Conservation (phyloP, 2,888 invertebrate species). For the Nycteola revayana region DNA sequence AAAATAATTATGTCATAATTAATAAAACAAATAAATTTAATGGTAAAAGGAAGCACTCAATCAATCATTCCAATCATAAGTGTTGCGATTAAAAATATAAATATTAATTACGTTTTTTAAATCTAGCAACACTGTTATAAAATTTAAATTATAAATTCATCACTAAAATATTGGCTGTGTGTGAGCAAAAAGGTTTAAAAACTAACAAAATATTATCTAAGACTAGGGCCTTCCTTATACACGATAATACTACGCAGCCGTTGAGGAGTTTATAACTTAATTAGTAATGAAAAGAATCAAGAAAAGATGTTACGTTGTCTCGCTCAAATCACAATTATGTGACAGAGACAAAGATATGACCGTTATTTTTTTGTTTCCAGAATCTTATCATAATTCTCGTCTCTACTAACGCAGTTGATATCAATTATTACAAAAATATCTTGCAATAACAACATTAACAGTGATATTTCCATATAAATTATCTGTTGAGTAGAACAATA, state of each 20-base stretch:
- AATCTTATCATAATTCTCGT: no score
- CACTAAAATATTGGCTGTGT: slow-evolving; percentile 47
- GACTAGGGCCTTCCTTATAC: slow-evolving; percentile 68
- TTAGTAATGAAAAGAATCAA: no score
- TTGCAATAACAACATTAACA: slow-evolving; percentile 51
- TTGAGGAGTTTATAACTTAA: no score
- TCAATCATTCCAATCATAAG: slow-evolving; percentile 23
- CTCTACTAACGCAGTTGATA: slow-evolving; percentile 24
- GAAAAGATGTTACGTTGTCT: no score
- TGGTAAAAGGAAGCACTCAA: slow-evolving; percentile 45
- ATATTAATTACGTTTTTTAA: slow-evolving; percentile 8
- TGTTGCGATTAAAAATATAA: slow-evolving; percentile 31
- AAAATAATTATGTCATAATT: slow-evolving; percentile 27
- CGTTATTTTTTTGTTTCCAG: no score
- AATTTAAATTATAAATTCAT: slow-evolving; percentile 24
- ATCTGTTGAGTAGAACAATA: background rate
- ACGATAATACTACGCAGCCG: slow-evolving; percentile 50
- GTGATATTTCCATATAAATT: slow-evolving; percentile 36
- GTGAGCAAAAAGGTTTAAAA: slow-evolving; percentile 64
- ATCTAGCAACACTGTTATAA: slow-evolving; percentile 24
- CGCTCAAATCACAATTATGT: no score
- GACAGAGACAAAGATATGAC: no score
- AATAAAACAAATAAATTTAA: slow-evolving; percentile 30
- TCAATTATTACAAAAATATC: slow-evolving; percentile 59
- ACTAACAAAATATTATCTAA: slow-evolving; percentile 65